Base-by-base conservation (phyloP, 2,888 invertebrate species). In the Tetragonisca angustula region DNA sequence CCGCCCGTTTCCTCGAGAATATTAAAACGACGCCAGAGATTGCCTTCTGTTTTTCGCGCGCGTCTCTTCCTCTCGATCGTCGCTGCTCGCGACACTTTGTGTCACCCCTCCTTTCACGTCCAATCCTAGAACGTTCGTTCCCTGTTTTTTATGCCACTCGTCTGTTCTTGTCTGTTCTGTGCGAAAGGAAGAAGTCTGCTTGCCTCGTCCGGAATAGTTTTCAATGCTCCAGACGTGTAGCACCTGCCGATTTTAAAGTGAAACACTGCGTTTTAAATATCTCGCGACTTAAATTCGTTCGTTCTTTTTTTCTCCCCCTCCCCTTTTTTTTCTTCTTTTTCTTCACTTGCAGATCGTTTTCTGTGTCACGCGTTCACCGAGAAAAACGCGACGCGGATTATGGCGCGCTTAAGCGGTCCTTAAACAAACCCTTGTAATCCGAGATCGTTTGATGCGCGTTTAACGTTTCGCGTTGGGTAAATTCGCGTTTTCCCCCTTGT, bases 11-110 rank as follows among this genome's bases (percentile, higher is more conserved):
- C 43, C 27, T 21, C n/a, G 49, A 50, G 64, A 56, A 50, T 76
- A 70, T 76, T 64, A 76, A 79, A 79, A 70, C 61, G 21, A 52
- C 65, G 24, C 36, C 15, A 24, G 69, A 59, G 69, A 69, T 73
- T 54, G 68, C 54, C 43, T 52, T 62, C 52, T 52, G 61, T 54
- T 73, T 54, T 2, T 72, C 21, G 11, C 56, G 17, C 5, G 13
- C 24, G 54, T 32, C 61, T 32, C 61, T 62, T 64, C 24, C 62
- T 68, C 74, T 62, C 49, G 68, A 74, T 68, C 75, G 36, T 61
- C 43, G 36, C 52, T 24, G 50, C 50, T 68, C 67, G 32, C 27
- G 76, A 77, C 76, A 61, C 43, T 72, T 64, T 19, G 43, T 36
- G 36, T 36, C 56, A 11, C 13, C 43, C 50, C 21, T 6, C 15